These are phyloP conservation scores for Elaphurus davidianus DNA, from an alignment of 2,113 vertebrate genomes.

Conservation along the genomic window DNA sequence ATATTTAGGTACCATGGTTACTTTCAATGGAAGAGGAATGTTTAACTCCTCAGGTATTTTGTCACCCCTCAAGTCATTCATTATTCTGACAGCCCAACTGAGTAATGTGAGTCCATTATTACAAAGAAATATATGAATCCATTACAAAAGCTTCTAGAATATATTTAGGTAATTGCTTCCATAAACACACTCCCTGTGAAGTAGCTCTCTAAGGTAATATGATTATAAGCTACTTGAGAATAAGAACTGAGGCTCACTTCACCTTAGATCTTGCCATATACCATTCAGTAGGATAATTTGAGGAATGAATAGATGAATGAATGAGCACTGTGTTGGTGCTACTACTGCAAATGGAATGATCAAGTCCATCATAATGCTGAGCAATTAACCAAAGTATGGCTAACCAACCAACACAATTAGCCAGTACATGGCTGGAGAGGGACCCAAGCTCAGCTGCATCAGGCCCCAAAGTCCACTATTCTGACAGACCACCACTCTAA, in stretches of 20 bases:
- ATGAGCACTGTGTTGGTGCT: neutral
- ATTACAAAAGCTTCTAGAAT: neutral
- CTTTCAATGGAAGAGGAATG: neutral
- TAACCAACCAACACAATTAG: neutral
- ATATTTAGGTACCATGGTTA: neutral
- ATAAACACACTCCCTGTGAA: neutral
- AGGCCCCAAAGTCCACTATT: neutral
- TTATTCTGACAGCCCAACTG: neutral
- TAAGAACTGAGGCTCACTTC: neutral
- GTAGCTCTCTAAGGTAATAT: neutral
- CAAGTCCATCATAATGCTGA: neutral
- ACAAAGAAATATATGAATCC: neutral
- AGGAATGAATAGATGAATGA: neutral
- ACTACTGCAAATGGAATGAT: neutral
- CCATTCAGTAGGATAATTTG: neutral
- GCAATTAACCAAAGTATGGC: neutral
- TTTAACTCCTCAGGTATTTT: neutral
- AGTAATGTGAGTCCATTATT: neutral
- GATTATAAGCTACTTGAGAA: neutral
- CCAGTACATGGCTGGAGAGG: neutral
- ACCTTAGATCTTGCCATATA: neutral
- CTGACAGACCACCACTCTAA: neutral
- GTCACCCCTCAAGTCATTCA: neutral
- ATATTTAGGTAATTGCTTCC: neutral
- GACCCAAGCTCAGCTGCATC: neutral